phyloP scores from a whole-genome alignment of 2,113 vertebrate genomes.

The Rhinoderma darwinii region DNA sequence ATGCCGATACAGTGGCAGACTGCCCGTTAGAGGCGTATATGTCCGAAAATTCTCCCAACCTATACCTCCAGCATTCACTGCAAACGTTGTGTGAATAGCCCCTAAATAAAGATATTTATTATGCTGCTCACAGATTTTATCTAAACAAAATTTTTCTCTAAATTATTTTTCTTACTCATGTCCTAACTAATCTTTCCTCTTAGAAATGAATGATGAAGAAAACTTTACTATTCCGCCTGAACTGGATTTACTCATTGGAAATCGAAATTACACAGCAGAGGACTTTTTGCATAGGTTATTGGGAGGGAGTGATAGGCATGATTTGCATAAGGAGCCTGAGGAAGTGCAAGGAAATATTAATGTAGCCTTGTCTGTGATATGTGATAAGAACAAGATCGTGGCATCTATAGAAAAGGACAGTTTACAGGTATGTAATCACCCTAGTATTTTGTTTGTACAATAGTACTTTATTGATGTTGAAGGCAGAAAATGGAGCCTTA shows the following conservation, averaged over 20 bases:
- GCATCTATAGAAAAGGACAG: slow-evolving; percentile 87
- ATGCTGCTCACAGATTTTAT: too few species aligned
- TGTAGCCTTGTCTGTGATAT: slow-evolving; percentile 80
- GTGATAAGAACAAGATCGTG: slow-evolving; percentile 84
- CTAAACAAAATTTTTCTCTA: too few species aligned
- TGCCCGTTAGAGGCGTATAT: too few species aligned
- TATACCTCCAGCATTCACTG: too few species aligned
- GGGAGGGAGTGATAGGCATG: slow-evolving; percentile 62
- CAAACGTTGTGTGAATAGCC: too few species aligned
- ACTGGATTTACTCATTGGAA: slow-evolving; percentile 72
- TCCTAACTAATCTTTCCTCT: background rate
- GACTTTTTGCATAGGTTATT: slow-evolving; percentile 49
- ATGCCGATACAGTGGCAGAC: too few species aligned
- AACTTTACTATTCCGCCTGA: slow-evolving; percentile 80
- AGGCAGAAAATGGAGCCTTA: background rate
- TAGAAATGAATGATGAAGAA: slow-evolving; percentile 78
- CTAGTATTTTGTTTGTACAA: background rate
- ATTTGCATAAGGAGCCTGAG: slow-evolving; percentile 72
- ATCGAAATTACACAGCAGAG: slow-evolving; percentile 64
- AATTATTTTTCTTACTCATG: background rate
- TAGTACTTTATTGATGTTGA: background rate
- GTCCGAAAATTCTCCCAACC: too few species aligned
- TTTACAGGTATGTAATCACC: slow-evolving; percentile 79
- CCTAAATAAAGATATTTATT: too few species aligned
- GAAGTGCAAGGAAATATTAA: slow-evolving; percentile 77